Evolutionary conservation across 2,797 vertebrate genomes (phyloP), one percentile per base, ranked within the genome.

Genomic region (Lepus oiostolus): DNA sequence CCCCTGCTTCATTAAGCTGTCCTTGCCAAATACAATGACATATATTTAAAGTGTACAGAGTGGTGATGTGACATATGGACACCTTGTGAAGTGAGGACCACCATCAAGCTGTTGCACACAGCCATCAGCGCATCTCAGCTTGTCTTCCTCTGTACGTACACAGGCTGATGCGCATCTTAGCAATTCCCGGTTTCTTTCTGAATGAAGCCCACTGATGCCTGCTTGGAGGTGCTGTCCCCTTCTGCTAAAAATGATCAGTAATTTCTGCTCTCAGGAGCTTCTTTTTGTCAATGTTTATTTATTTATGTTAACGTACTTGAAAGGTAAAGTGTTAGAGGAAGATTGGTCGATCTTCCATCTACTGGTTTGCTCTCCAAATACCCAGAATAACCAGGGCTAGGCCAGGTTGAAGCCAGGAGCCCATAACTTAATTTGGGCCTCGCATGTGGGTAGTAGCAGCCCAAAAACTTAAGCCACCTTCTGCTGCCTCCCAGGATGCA

Each of bases 241-340:
- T 80, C 11, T 7, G 0, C 52, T 85, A 42, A 93, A 88, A 94
- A 96, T 52, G 79, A 84, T 22, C 32, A 68, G 90, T 93, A 28
- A 80, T 82, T 81, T 94, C 26, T 50, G 72, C 50, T 87, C 47
- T 92, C 9, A 58, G 58, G n/a, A 10, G 77, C 60, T 16, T 58
- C 19, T 58, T 17, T 58, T 58, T 58, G 16, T 17, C 5, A 58
- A 58, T 58, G 54, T 58, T 58, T 58, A 58, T 21, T 58, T 58
- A 58, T 58, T 58, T 21, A 17, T 58, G 16, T 58, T 16, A 12
- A 58, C 6, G 0, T 58, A 58, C 19, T 58, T 58, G 54, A 58
- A 17, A 58, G 19, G 54, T 58, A 16, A 6, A 58, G 17, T 58
- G 54, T 58, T 21, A 58, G 54, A 16, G 54, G 19, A 47, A 47